Evolutionary conservation across 2,888 invertebrate species (phyloP), one percentile per base, ranked within the genome.

Genomic region (Agapostemon virescens): DNA sequence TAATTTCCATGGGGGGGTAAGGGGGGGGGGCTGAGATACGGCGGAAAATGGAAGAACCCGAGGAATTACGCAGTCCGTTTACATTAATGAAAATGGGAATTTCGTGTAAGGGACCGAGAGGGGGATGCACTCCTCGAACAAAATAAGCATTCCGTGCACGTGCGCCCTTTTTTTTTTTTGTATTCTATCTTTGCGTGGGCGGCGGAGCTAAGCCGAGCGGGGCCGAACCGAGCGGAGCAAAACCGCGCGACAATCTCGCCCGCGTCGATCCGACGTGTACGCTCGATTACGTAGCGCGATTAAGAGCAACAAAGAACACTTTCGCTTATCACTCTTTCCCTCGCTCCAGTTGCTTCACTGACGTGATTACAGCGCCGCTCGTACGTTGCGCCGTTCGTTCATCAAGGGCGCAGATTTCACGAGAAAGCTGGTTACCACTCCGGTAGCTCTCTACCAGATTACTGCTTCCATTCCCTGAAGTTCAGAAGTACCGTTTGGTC

Each of bases 21-120:
- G 69, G 63, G 68, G 67, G 61, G 73, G 33, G 66, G 38, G 38
- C 61, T 67, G 61, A 58, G 5, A 20, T 20, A 17, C 70, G 61
- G 11, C 6, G 55, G 40, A n/a, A 58, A 77, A 69, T 40, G 61
- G 66, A 69, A 40, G 69, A 40, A 75, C 71, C 58, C 81, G 36
- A n/a, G 75, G 52, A 80, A 75, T 74, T 74, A 72, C 71, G 52
- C 68, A 66, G 75, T 69, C 64, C 52, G 81, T 70, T 80, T 72
- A 66, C 71, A 72, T 81, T 81, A 81, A 75, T 66, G 72, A 75
- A 81, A 81, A 81, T 81, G 81, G 81, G 68, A 80, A 81, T 72
- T 64, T 64, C 72, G 49, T 69, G 81, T 80, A 61, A 40, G 36
- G 49, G 69, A 49, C 17, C 0, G 45, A 17, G 1, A 36, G 33